Base-by-base conservation (phyloP, 2,797 vertebrate genomes). In the Argentina silus region DNA sequence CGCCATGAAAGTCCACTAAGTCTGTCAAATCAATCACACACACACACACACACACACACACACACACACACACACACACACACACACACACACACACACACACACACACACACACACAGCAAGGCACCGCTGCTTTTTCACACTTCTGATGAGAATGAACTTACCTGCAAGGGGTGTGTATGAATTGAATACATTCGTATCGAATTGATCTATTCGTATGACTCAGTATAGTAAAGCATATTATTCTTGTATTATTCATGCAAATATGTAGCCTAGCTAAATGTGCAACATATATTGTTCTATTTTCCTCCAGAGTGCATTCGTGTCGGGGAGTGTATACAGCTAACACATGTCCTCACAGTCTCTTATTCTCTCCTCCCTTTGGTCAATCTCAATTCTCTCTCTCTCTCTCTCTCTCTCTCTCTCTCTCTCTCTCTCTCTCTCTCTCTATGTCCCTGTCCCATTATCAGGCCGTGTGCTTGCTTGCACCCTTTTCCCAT, bases 11-110 rank as follows among this genome's bases (percentile, higher is more conserved):
- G 96, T 96, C 95, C 95, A 95, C 94, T 95, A 93, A 93, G 93
- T 95, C 89, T 95, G 94, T 95, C 95, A 96, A 96, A 97, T 96
- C 96, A 96, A 95, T 97, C 96, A 96, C 91, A 36, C 27, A 36
- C 27, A 36, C 27, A 36, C 27, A 36, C 27, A 36, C 27, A 36
- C 27, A 36, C 27, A 36, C 27, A 36, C 27, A 36, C 27, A 36
- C 27, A 36, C 27, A 36, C 27, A 36, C 27, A 36, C 27, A 36
- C 27, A 36, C 27, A 36, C 27, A 36, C 27, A 36, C 27, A 36
- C 27, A 36, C 27, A 36, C 27, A 36, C 27, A 36, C 27, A 36
- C 27, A 36, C 27, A 36, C 27, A 36, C 27, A 36, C 27, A 36
- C 27, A 36, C 27, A 36, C 27, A 36, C 27, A 36, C 27, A 36